A percentile compares a stretch with the other conserved stretches of the same genome.
Conservation (phyloP, 2,113 vertebrate genomes). For the Gymnocephalus cernua region DNA sequence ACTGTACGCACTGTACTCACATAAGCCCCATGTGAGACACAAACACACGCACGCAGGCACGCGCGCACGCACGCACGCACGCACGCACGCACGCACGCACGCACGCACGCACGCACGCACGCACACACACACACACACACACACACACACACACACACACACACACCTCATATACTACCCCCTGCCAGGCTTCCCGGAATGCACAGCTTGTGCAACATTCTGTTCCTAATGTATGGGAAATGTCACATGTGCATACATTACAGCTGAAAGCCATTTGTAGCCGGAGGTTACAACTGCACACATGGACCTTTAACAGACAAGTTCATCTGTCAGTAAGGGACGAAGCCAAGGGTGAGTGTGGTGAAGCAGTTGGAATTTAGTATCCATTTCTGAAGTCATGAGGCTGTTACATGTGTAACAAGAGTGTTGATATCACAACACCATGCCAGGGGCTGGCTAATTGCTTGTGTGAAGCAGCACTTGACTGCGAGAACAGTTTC, state of each 20-base stretch:
- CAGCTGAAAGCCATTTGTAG: constrained; percentile 34
- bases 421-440: constrained; percentile 19
- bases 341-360: neutral
- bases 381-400: constrained; percentile 3
- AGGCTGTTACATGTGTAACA: neutral
- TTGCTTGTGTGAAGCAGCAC: constrained; percentile 17
- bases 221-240: constrained; percentile 68
- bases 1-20: no score
- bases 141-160: neutral
- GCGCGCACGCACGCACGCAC: no score
- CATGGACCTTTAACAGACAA: constrained; percentile 51
- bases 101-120: neutral
- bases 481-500: constrained; percentile 27
- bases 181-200: constrained; percentile 39
- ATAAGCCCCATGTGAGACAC: no score
- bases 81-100: neutral
- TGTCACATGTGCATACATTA: constrained; percentile 64
- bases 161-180: neutral
- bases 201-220: constrained; percentile 65
- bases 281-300: constrained; percentile 45
- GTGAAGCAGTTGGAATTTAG: constrained; percentile 24
- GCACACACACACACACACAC: neutral
- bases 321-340: constrained; percentile 16
- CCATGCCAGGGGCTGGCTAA: constrained; percentile 19
- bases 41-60: no score